Evolutionary conservation across 1,140 invertebrate genomes (phyloP), one percentile per base, ranked within the genome.

Genomic region (Ladona fulva): DNA sequence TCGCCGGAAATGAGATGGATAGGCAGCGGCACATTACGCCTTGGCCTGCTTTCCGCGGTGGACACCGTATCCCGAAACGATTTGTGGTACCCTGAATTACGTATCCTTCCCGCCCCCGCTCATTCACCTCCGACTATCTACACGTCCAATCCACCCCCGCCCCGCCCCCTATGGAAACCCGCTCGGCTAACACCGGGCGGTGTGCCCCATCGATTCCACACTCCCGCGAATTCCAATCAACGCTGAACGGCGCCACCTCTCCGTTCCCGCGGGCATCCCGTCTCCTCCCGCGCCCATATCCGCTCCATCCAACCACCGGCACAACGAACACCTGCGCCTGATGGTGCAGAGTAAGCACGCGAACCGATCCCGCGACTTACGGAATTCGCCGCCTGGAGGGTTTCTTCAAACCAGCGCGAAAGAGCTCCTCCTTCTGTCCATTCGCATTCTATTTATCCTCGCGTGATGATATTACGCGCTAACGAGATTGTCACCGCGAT

Each of bases 151-250:
- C 16, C 14, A 16, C 52, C 3, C 52, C 52, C n/a, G 1, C 16
- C 14, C 3, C 52, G 16, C 52, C 52, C n/a, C 52, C 52, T 66
- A 3, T 12, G 52, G 16, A 12, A 66, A 66, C 52, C 52, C 52
- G n/a, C 14, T 66, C 52, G n/a, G 5, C n/a, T 12, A 66, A 37
- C 29, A 8, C 29, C n/a, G n/a, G n/a, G n/a, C n/a, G n/a, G n/a
- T n/a, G n/a, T n/a, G n/a, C n/a, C 44, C 44, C 52, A 66, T 66
- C 52, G 52, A 66, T 66, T 22, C n/a, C 52, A 66, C 52, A 66
- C 52, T 16, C 52, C 14, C 52, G 52, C 52, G 52, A 66, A 66
- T 66, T 66, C 52, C 52, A 66, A 66, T 66, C 52, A 66, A 66
- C 52, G 52, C 52, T 3, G 44, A 52, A 52, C 44, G 10, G 44